Percentiles rank a stretch among this genome's conserved stretches.
phyloP scores from a whole-genome alignment of 2,888 invertebrate genomes.

The Netelia virgata region DNA sequence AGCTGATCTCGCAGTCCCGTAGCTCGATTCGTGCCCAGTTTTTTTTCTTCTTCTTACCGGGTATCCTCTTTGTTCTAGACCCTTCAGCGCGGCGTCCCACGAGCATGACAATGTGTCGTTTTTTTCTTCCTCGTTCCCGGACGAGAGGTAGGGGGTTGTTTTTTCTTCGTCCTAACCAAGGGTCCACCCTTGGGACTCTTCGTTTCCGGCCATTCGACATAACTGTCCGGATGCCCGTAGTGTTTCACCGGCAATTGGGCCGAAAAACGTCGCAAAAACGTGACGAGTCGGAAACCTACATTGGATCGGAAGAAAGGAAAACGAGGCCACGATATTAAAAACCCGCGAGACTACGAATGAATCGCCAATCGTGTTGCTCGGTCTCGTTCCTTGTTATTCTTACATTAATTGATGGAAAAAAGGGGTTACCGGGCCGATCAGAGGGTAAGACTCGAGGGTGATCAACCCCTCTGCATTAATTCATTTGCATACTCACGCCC shows the following conservation, averaged over 20 bases:
- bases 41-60: constrained; percentile 79
- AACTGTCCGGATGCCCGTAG: not conserved
- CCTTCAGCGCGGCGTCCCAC: constrained; percentile 77
- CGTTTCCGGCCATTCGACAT: constrained; percentile 22
- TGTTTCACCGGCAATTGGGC: not conserved
- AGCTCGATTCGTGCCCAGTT: constrained; percentile 79
- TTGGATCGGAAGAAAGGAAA: not conserved
- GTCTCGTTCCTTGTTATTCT: constrained; percentile 61
- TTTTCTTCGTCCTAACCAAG: constrained; percentile 57
- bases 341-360: constrained; percentile 27
- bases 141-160: constrained; percentile 64
- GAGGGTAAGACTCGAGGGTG: constrained; percentile 29
- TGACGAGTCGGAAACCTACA: not conserved
- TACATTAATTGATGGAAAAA: constrained; percentile 65
- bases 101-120: constrained; percentile 83
- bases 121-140: constrained; percentile 79
- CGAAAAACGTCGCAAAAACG: not conserved
- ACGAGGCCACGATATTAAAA: not conserved
- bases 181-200: constrained; percentile 67
- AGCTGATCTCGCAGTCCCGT: constrained; percentile 64
- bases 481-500: constrained; percentile 79
- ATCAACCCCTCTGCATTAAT: constrained; percentile 55
- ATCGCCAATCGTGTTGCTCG: constrained; percentile 28
- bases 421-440: constrained; percentile 62
- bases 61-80: constrained; percentile 82